Base-by-base conservation (phyloP, 2,888 invertebrate genomes). In the Dromius quadrimaculatus region DNA sequence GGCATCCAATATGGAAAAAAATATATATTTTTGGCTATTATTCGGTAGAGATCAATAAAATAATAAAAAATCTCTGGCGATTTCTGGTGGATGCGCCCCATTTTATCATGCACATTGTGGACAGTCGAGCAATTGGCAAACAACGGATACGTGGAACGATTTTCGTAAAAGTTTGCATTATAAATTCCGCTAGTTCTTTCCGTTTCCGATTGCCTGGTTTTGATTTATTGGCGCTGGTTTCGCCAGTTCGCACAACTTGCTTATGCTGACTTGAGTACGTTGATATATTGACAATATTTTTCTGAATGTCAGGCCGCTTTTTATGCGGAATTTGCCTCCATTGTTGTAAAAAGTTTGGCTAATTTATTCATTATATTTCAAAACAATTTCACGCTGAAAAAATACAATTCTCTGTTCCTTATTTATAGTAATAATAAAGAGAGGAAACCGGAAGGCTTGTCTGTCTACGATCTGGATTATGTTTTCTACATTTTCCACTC, bases 121-220 rank as follows among this genome's bases (percentile, higher is more conserved):
- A 66, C 41, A 59, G 59, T 45, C 59, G 68, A 36, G 23, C 68
- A 59, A 68, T 59, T 68, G 57, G 43, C 68, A 68, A 68, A 68
- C 59, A 66, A 41, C 68, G 54, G 65, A 65, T 54, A 20, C 54
- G 36, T 1, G 9, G 54, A 68, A 43, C 68, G 68, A 59, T 41
- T 66, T 66, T 50, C 34, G 34, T 59, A 68, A 68, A 68, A 68
- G 68, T 68, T 68, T 68, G 45, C 45, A 59, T 68, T 68, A 68
- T 68, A 68, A 59, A 68, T 68, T 68, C 59, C 59, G 59, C 34
- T 54, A 54, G 66, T 54, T 66, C 38, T 57, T 54, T 54, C 54
- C 66, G 66, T 50, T 50, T 66, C 54, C 66, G 54, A 66, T 66
- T 50, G 66, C 54, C 20, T 66, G 36, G 38, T 36, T 15, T 54